These are phyloP conservation scores for Eleginops maclovinus DNA, from an alignment of 2,113 vertebrate species.

Conservation along the genomic window DNA sequence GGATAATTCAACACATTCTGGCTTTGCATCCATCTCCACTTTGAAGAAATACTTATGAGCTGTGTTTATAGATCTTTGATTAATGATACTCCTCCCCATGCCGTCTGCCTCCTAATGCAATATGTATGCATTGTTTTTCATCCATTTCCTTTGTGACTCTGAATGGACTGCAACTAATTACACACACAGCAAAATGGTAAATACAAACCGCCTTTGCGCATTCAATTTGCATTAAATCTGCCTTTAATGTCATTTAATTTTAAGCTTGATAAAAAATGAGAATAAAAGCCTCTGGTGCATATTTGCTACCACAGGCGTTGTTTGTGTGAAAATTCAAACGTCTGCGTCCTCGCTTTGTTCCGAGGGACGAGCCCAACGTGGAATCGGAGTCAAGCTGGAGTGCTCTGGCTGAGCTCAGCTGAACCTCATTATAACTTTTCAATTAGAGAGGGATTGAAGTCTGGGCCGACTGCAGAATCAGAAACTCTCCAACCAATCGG, in stretches of 20 bases:
- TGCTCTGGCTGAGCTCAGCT: slow-evolving; percentile 50
- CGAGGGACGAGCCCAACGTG: neutral
- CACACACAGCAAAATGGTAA: slow-evolving; percentile 54
- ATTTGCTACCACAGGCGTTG: slow-evolving; percentile 19
- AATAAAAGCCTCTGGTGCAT: slow-evolving; percentile 28
- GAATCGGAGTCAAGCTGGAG: slow-evolving; percentile 52
- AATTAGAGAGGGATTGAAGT: slow-evolving; percentile 76
- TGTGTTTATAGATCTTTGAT: slow-evolving; percentile 76
- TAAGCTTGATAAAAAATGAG: slow-evolving; percentile 44
- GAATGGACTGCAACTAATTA: slow-evolving; percentile 72
- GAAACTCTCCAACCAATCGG: slow-evolving; percentile 57
- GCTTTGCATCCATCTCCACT: slow-evolving; percentile 24
- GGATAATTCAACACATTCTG: slow-evolving; percentile 50
- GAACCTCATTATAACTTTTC: slow-evolving; percentile 76
- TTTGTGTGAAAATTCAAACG: slow-evolving; percentile 52
- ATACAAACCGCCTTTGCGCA: slow-evolving; percentile 58
- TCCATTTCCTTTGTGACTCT: slow-evolving; percentile 56
- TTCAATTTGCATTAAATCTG: slow-evolving; percentile 71
- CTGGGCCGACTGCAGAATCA: slow-evolving; percentile 50
- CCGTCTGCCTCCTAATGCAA: slow-evolving; percentile 73
- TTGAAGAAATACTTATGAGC: slow-evolving; percentile 48
- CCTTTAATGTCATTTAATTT: slow-evolving; percentile 64
- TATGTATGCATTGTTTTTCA: slow-evolving; percentile 78
- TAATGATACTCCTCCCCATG: slow-evolving; percentile 63
- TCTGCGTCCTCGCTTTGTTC: slow-evolving; percentile 33